A percentile compares a stretch with the other conserved stretches of the same genome.
phyloP scores from a whole-genome alignment of 2,797 vertebrate genomes.

The Eptatretus atami region DNA sequence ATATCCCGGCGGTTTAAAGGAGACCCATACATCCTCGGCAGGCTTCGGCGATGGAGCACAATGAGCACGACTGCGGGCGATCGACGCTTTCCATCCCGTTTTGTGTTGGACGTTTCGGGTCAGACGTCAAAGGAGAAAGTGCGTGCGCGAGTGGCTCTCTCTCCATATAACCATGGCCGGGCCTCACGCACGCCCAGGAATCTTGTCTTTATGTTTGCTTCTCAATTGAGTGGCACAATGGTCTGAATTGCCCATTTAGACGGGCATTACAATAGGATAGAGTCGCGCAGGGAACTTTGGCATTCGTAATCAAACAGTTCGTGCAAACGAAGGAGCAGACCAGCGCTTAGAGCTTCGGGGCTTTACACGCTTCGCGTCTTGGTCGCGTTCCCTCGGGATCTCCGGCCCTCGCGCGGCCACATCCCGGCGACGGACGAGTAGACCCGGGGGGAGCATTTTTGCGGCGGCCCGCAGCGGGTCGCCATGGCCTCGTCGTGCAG shows the following conservation, averaged over 20 bases:
- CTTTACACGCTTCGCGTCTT: too few species aligned
- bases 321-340: constrained; percentile 67
- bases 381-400: too few species aligned
- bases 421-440: too few species aligned
- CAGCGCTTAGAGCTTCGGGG: constrained; percentile 98
- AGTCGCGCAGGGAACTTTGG: constrained; percentile 92
- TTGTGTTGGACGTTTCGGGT: constrained; percentile 12
- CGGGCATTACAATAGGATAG: constrained; percentile 68
- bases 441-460: constrained; percentile 99
- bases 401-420: too few species aligned
- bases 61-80: too few species aligned
- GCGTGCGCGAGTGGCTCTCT: constrained; percentile 30
- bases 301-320: constrained; percentile 99
- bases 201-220: constrained; percentile 99
- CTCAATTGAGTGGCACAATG: constrained; percentile 99
- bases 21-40: too few species aligned
- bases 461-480: constrained; percentile 99
- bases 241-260: constrained; percentile 99
- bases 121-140: constrained; percentile 31
- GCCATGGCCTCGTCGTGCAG: constrained; percentile 94
- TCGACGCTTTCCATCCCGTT: too few species aligned
- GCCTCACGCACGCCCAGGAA: constrained; percentile 91
- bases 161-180: constrained; percentile 96
- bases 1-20: too few species aligned
- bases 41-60: too few species aligned